Evolutionary conservation across 1,140 invertebrate species (phyloP), one percentile per base, ranked within the genome.

Genomic region (Glossosoma conforme): DNA sequence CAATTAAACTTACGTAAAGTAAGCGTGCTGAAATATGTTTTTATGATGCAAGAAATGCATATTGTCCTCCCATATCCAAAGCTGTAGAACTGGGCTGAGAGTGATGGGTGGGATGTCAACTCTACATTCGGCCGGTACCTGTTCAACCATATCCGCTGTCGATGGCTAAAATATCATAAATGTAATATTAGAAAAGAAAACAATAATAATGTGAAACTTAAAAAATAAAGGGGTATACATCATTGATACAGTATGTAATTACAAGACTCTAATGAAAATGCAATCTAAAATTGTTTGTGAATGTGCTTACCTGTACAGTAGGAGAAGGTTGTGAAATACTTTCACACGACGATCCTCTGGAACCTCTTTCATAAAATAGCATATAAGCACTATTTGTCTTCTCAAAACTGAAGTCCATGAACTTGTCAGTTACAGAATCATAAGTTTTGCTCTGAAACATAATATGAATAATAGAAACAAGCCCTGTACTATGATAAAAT

Each of bases 321-420:
- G 70, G 66, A 20, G 64, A 67, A 47, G 61, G 65, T 2, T 64
- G 66, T 36, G 61, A 58, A n/a, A 74, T 77, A 0, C 76, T 74
- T 13, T 74, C 71, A 6, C 71, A 66, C 1, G 43, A 36, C 30
- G 44, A 36, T n/a, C 63, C 62, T 0, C 72, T 61, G 18, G 77
- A 71, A 45, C 77, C 81, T 54, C 87, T 81, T 67, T 97, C 91
- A 67, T 97, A 97, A 65, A 97, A 97, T 36, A 97, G 67, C 94
- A 97, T 97, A 62, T 97, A 97, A 1, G 94, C 94, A 64, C 90
- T 94, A 65, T 97, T 97, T 0, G 93, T 96, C 74, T 97, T 97
- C 67, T 97, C 93, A 68, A 95, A 95, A 58, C 91, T 93, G 61
- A 96, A 93, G 63, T 97, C 93, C 87, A 97, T 91, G 63, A 95